Conservation (phyloP, 2,888 invertebrate genomes). For the Xestia c-nigrum region DNA sequence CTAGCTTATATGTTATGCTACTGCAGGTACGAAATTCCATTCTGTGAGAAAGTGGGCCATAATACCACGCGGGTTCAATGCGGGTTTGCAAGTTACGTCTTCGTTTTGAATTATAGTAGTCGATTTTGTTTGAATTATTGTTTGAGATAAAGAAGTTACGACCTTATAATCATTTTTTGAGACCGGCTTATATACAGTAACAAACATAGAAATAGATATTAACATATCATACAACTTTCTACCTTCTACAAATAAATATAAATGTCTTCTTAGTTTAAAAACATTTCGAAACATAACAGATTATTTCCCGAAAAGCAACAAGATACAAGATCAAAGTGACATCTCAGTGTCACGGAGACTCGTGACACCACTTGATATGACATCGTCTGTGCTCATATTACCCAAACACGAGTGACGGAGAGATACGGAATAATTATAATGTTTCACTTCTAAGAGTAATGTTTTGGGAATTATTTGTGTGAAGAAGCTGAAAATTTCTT, state of each 20-base stretch:
- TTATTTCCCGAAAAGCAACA: constrained; percentile 41
- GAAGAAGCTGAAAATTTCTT: constrained; percentile 8
- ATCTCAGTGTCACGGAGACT: constrained; percentile 53
- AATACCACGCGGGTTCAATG: background rate
- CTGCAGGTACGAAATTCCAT: background rate
- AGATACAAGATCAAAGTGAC: constrained; percentile 57
- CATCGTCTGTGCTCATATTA: constrained; percentile 44
- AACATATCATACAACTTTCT: background rate
- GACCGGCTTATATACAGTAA: background rate
- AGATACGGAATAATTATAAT: constrained; percentile 61
- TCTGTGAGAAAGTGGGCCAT: background rate
- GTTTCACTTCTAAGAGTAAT: constrained; percentile 55
- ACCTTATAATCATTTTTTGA: background rate
- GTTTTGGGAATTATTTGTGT: constrained; percentile 47
- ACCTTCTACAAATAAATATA: background rate
- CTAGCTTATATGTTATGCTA: too few species aligned
- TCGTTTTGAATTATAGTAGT: background rate
- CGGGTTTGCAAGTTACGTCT: background rate
- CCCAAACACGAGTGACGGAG: constrained; percentile 17
- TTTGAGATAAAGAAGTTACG: background rate
- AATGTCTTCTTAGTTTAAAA: background rate
- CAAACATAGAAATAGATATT: background rate
- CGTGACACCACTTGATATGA: constrained; percentile 55
- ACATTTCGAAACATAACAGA: background rate
- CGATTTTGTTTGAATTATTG: background rate